A percentile compares a stretch with the other conserved stretches of the same genome.
These are phyloP conservation scores for Lonchura striata DNA, from an alignment of 2,113 vertebrate genomes.

Conservation along the genomic window DNA sequence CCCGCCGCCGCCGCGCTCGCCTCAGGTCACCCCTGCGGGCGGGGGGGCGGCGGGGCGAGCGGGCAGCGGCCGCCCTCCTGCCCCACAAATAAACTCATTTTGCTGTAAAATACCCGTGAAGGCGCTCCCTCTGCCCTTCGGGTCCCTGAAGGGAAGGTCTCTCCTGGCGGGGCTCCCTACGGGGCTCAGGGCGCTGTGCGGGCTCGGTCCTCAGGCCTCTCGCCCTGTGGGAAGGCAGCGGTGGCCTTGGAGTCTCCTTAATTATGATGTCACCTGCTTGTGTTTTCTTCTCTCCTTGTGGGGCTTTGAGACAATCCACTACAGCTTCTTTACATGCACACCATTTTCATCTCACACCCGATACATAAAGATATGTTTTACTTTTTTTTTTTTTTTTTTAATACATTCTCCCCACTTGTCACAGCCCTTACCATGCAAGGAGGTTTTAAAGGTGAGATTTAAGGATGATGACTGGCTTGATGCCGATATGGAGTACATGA, in stretches of 20 bases:
- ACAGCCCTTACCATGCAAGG: neutral
- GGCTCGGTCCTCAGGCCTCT: neutral
- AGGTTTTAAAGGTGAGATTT: neutral
- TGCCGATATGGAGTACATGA: neutral
- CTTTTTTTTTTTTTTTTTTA: neutral
- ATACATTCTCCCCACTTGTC: fast-evolving
- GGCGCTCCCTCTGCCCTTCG: neutral
- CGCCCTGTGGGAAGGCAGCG: neutral
- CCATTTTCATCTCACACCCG: fast-evolving
- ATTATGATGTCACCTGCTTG: fast-evolving
- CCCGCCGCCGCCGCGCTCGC: too few species aligned
- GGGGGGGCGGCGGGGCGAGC: neutral
- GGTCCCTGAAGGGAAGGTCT: neutral
- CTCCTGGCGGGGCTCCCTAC: neutral
- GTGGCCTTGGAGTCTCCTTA: neutral
- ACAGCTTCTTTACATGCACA: neutral
- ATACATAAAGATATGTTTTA: neutral
- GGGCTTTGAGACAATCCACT: neutral
- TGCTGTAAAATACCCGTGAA: neutral
- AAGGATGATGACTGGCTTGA: neutral
- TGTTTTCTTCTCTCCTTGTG: neutral
- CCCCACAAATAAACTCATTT: neutral
- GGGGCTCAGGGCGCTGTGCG: neutral
- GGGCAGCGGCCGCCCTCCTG: neutral
- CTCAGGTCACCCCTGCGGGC: too few species aligned